phyloP scores from a whole-genome alignment of 1,140 invertebrate genomes.

The Orchestia grillus region DNA sequence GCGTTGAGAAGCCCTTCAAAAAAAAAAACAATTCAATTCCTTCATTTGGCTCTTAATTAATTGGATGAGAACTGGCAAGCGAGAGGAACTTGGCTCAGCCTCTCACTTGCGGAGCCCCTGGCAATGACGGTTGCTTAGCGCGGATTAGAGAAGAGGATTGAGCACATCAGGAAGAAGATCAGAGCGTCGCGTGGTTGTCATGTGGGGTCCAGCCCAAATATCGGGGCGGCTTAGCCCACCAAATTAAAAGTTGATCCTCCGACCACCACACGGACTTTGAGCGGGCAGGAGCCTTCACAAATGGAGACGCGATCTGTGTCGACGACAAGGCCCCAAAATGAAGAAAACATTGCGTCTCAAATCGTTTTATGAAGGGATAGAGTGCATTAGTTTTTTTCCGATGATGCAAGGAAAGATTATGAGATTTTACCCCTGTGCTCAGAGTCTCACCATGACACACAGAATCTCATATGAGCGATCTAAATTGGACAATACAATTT shows the following conservation, averaged over 20 bases:
- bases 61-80: neutral
- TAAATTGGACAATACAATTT: neutral
- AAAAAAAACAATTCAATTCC: neutral
- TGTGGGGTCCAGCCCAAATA: neutral
- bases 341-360: neutral
- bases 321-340: neutral
- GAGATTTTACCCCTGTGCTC: neutral
- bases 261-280: neutral
- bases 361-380: neutral
- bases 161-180: slow-evolving; percentile 15
- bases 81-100: neutral
- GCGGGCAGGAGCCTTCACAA: neutral
- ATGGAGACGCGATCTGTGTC: neutral
- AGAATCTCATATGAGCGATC: neutral
- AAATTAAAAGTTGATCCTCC: slow-evolving; percentile 37
- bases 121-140: slow-evolving; percentile 22
- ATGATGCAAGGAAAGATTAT: neutral
- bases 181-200: neutral
- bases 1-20: neutral
- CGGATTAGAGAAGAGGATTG: slow-evolving; percentile 26
- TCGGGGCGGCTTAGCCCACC: neutral
- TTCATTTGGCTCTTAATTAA: neutral
- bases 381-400: neutral
- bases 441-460: neutral
- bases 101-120: neutral